Conservation (phyloP, 2,113 vertebrate genomes). For the Excalfactoria chinensis region DNA sequence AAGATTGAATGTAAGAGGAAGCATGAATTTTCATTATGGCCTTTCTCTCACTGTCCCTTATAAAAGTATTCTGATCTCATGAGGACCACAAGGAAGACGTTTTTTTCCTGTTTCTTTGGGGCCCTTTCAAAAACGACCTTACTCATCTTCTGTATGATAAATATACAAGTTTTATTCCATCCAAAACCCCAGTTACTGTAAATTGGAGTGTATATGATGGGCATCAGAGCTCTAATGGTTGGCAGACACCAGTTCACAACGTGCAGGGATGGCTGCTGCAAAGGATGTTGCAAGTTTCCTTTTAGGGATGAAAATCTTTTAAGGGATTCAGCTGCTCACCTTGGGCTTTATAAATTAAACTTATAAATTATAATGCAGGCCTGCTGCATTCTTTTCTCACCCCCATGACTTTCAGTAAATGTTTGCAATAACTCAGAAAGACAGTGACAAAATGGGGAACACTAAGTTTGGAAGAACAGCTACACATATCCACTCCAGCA, state of each 20-base stretch:
- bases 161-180: background rate
- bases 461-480: background rate
- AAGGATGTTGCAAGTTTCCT: background rate
- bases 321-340: background rate
- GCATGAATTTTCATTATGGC: background rate
- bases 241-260: background rate
- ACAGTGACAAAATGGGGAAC: background rate
- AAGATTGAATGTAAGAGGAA: background rate
- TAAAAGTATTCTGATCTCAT: background rate
- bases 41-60: background rate
- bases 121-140: background rate
- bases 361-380: background rate
- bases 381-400: background rate
- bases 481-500: background rate
- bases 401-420: background rate
- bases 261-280: background rate
- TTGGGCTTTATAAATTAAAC: slow-evolving; percentile 14
- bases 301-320: background rate
- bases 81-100: background rate
- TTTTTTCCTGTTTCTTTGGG: background rate
- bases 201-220: background rate
- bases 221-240: background rate
- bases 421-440: slow-evolving; percentile 35
- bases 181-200: background rate
- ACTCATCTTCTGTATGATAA: background rate